Conservation (phyloP, 2,113 vertebrate genomes). For the crab-eating macaque (Macaca fascicularis) region DNA sequence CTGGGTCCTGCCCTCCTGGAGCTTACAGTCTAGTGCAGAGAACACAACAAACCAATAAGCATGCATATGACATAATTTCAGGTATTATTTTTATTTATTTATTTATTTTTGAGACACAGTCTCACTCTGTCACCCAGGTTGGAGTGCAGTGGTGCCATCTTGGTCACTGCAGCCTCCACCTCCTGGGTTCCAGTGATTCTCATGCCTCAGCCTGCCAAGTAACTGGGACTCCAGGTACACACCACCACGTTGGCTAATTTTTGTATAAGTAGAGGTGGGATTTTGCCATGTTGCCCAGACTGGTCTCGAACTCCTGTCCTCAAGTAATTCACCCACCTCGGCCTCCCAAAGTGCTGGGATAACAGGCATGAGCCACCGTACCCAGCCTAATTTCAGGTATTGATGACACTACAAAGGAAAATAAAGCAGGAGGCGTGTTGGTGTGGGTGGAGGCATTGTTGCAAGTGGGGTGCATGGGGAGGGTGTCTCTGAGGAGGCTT, state of each 20-base stretch:
- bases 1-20: not conserved
- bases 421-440: not conserved
- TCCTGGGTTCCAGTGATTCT: not conserved
- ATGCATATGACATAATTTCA: too few relatives aligned
- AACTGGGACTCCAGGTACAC: not conserved
- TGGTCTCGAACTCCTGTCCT: too few relatives aligned
- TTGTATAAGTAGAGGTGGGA: not conserved
- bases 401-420: not conserved
- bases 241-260: not conserved
- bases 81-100: too few relatives aligned
- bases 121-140: not conserved
- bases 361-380: too few relatives aligned
- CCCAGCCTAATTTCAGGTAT: not conserved
- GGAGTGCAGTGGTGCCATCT: not conserved
- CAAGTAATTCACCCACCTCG: too few relatives aligned
- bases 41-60: not conserved
- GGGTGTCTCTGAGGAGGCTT: not conserved
- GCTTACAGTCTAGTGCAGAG: not conserved
- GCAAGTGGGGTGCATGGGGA: not conserved
- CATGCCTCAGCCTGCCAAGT: not conserved
- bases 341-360: too few relatives aligned
- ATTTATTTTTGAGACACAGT: not conserved
- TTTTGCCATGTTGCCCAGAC: too few relatives aligned
- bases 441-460: not conserved
- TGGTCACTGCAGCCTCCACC: not conserved